Conservation (phyloP, 2,888 invertebrate species). For the Chrysina gloriosa region DNA sequence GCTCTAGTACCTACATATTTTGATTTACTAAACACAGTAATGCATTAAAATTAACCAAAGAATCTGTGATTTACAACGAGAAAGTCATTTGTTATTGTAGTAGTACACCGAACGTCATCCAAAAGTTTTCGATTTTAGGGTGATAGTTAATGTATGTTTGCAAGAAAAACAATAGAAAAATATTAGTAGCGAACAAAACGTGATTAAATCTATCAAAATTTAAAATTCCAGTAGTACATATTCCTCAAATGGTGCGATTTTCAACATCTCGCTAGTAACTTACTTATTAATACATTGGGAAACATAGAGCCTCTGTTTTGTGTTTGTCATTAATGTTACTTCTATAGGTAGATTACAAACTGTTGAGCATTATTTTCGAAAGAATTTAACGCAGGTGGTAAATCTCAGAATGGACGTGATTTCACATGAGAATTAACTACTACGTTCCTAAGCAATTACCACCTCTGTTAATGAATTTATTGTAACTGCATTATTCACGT, state of each 20-base stretch:
- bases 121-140: no score
- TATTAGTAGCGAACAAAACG: neutral
- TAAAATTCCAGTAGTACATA: no score
- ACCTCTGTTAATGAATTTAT: neutral
- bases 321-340: constrained; percentile 37
- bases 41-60: no score
- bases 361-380: neutral
- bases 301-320: constrained; percentile 23
- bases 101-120: no score
- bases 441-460: no score
- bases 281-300: constrained; percentile 19
- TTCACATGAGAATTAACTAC: neutral
- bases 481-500: neutral
- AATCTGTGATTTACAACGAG: no score
- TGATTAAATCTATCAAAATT: neutral
- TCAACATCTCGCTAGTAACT: neutral
- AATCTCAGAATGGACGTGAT: neutral
- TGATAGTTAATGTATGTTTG: no score
- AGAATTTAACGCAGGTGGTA: no score
- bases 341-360: neutral
- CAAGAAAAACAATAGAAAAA: neutral
- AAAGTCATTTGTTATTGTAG: no score
- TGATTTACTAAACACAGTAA: no score
- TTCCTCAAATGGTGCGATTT: no score
- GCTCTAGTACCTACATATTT: no score